phyloP scores from a whole-genome alignment of 2,797 vertebrate genomes.

The Acanthis flammea region DNA sequence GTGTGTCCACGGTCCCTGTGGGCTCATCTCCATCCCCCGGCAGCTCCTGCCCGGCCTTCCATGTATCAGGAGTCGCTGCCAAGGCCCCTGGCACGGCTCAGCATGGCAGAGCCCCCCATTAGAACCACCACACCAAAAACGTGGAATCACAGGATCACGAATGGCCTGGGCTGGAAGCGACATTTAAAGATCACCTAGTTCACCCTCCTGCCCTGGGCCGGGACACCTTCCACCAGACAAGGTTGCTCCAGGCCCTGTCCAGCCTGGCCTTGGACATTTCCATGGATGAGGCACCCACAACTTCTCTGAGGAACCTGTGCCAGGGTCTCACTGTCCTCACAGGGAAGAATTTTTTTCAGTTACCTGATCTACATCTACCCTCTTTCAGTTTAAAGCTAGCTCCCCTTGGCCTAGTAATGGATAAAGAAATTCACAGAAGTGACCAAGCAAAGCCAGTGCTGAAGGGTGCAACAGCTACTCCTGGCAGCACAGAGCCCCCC shows the following conservation, averaged over 20 bases:
- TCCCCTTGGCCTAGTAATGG: not conserved
- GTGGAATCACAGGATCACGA: not conserved
- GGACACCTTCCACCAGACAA: not conserved
- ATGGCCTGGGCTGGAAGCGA: not conserved
- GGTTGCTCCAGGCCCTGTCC: not conserved
- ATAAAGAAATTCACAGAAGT: not conserved
- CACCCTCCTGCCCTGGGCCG: not conserved
- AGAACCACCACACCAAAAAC: not conserved
- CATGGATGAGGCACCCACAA: not conserved
- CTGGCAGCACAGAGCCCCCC: not conserved
- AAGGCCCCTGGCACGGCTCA: not conserved
- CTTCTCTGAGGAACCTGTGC: not conserved
- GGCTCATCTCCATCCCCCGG: not conserved
- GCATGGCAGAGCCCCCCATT: not conserved
- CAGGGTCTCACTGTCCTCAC: not conserved
- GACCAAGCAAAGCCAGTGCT: not conserved
- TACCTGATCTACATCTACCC: not conserved
- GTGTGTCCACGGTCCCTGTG: rapidly evolving
- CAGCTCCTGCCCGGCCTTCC: not conserved
- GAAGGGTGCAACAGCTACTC: not conserved
- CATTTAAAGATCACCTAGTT: not conserved
- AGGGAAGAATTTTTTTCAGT: not conserved
- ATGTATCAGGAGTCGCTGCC: not conserved
- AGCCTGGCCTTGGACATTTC: not conserved
- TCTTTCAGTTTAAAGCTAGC: not conserved